Evolutionary conservation across 1,140 invertebrate species (phyloP), one percentile per base, ranked within the genome.

Genomic region (Muscidifurax raptorellus): DNA sequence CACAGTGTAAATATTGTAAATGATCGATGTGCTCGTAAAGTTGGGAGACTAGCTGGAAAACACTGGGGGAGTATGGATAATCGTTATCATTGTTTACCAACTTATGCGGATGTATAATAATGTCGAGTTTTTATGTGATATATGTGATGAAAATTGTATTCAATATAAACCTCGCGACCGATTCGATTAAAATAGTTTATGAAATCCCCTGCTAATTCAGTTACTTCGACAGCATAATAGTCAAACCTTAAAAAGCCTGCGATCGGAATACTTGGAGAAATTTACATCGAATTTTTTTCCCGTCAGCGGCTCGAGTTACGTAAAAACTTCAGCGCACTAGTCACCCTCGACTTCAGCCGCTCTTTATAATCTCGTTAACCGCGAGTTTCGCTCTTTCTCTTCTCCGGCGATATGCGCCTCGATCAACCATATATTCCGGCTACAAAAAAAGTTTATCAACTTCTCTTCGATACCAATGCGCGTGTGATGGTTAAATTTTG

Each of bases 341-440:
- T 47, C 36, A 59, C n/a, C 22, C 4, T 59, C 12, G 52, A 36
- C 59, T 79, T 77, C 27, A 80, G 66, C 22, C 59, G 32, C 52
- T 67, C 36, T 71, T 80, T 71, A 80, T 71, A 80, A 80, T 80
- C 79, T 80, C 79, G 66, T 80, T 80, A 80, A 36, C 66, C 25
- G 66, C 66, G 25, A 80, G 25, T 80, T 30, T 27, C 18, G 36
- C 64, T 67, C n/a, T 27, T 59, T 71, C 27, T 27, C 64, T n/a
- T n/a, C 44, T 64, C 25, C 13, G 44, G 32, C 32, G 71, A 28
- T 9, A 22, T 69, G 36, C 27, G 2, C 10, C 22, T 59, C 52
- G 52, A 59, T 59, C 52, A 59, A 59, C n/a, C 18, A 7, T 47
- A 47, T n/a, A 59, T 59, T 47, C 13, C 44, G 44, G 13, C 7